Conservation (phyloP, 1,140 invertebrate genomes). For the Uloborus diversus region DNA sequence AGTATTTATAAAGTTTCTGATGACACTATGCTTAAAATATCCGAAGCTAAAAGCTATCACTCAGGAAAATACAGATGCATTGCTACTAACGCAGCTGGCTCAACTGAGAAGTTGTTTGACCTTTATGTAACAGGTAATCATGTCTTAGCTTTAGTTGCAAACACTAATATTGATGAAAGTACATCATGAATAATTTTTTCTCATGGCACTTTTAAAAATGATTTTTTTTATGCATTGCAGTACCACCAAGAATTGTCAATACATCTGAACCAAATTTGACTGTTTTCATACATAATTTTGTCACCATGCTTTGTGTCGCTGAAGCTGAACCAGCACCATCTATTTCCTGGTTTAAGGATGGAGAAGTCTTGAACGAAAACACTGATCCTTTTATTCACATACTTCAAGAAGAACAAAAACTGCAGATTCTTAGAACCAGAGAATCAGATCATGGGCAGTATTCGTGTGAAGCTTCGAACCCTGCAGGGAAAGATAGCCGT, state of each 20-base stretch:
- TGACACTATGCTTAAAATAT: neutral
- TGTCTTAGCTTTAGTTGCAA: neutral
- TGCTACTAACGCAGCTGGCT: slow-evolving; percentile 75
- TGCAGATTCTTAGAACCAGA: slow-evolving; percentile 40
- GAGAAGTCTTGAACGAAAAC: slow-evolving; percentile 5
- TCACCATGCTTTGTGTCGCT: slow-evolving; percentile 67
- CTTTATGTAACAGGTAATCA: slow-evolving; percentile 74
- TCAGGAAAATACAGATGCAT: slow-evolving; percentile 70
- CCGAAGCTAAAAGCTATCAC: slow-evolving; percentile 14
- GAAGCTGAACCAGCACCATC: slow-evolving; percentile 67
- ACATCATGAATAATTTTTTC: neutral
- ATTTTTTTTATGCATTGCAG: slow-evolving; percentile 32
- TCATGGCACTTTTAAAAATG: neutral
- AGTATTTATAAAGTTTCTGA: slow-evolving; percentile 10
- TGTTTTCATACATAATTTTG: slow-evolving; percentile 65
- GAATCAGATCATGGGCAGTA: slow-evolving; percentile 41
- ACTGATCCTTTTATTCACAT: slow-evolving; percentile 49
- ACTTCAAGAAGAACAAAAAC: slow-evolving; percentile 37
- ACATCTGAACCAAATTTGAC: slow-evolving; percentile 61
- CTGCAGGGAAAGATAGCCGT: slow-evolving; percentile 36
- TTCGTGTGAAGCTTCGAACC: slow-evolving; percentile 43
- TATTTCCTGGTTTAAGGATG: slow-evolving; percentile 66
- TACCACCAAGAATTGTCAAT: slow-evolving; percentile 61
- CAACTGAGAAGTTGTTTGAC: slow-evolving; percentile 72
- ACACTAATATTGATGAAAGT: neutral